Base-by-base conservation (phyloP, 2,888 invertebrate species). In the Luffia ferchaultella region DNA sequence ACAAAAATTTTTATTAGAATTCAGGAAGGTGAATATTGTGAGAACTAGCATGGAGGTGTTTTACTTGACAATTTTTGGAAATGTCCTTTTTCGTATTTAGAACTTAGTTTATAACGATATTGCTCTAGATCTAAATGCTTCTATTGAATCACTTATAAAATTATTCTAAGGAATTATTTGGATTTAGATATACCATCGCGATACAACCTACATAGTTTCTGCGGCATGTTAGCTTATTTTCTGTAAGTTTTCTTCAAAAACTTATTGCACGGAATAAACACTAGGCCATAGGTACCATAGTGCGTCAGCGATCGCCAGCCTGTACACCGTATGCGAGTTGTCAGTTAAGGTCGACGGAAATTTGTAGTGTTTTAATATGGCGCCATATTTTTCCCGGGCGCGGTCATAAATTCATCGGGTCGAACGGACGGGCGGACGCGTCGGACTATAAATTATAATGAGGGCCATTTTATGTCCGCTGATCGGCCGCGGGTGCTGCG, bases 371-470 rank as follows among this genome's bases (percentile, higher is more conserved):
- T 70, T 70, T 71, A 70, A 72, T 69, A 67, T 67, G 65, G 66
- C 60, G 58, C 59, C 70, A 68, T 73, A 73, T 73, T 70, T 72
- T 70, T 70, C 63, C 47, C 30, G 16, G 44, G 59, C 54, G 58
- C 69, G 67, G 69, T 71, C 63, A 73, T 79, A 78, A 80, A 80
- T 79, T 73, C 66, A 73, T 76, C 72, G 64, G 60, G 58, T 62
- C 65, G 65, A 68, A 72, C 72, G 73, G 71, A 67, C 65, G 65
- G 68, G 72, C 72, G 73, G 72, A 67, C 71, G 68, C 64, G 71
- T 64, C 65, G 68, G 72, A 64, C 67, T 62, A 71, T 80, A 79
- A 79, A 80, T 80, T 79, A 78, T 82, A 78, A 76, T 79, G 78
- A 78, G 76, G 68, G 73, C 61, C 66, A 69, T 70, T 73, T 76